phyloP scores from a whole-genome alignment of 2,888 invertebrate species.

The Aradus depressus region DNA sequence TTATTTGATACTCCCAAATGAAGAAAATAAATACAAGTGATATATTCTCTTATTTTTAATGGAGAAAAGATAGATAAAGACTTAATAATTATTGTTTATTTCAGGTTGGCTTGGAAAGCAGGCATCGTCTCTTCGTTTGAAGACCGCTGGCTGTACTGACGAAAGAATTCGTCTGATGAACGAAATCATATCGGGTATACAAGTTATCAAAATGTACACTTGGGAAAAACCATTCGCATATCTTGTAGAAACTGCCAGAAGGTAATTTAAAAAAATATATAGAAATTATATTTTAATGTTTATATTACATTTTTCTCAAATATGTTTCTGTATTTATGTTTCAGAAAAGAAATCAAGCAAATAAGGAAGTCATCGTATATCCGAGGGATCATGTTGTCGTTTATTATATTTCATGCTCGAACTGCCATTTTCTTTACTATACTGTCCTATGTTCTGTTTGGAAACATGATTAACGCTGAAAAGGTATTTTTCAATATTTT shows the following conservation, averaged over 20 bases:
- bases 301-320: no score
- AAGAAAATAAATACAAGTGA: neutral
- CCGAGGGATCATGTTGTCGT: conserved; percentile 56
- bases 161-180: conserved; percentile 83
- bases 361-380: conserved; percentile 58
- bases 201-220: conserved; percentile 85
- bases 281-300: no score
- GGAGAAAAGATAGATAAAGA: no score
- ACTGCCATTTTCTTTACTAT: conserved; percentile 66
- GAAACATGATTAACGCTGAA: conserved; percentile 56
- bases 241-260: conserved; percentile 57
- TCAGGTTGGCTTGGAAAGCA: conserved; percentile 46
- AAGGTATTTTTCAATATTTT: conserved; percentile 42
- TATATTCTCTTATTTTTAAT: neutral
- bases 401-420: conserved; percentile 69
- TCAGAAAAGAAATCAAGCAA: conserved; percentile 55
- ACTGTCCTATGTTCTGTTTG: conserved; percentile 53
- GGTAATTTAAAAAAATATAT: conserved; percentile 39
- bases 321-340: conserved; percentile 17
- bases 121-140: conserved; percentile 59
- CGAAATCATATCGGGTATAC: conserved; percentile 74
- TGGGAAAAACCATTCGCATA: conserved; percentile 77
- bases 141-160: conserved; percentile 77
- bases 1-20: neutral
- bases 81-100: no score